Base-by-base conservation (phyloP, 1,140 invertebrate genomes). In the Pseudomyrmex dendroicus region DNA sequence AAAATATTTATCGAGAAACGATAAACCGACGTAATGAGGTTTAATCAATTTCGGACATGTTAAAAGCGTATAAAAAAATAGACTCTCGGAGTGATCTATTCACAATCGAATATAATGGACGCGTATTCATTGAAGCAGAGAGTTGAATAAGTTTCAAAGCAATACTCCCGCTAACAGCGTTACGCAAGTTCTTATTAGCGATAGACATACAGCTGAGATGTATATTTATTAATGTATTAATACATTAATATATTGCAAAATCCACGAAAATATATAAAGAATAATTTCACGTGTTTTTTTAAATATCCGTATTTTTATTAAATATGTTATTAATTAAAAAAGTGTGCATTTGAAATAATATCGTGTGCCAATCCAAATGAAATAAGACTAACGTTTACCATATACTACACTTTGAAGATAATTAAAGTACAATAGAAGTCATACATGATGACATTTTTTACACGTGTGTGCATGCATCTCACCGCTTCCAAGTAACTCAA, bases 141-240 rank as follows among this genome's bases (percentile, higher is more conserved):
- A 9, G 62, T 78, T 68, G 52, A 68, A 73, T 68, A 70, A 61
- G 25, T 35, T 35, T 35, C 35, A 35, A 35, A 35, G 5, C 35
- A 35, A 35, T 35, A 35, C 35, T 5, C 5, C 35, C 67, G 59
- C 25, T 54, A 83, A 83, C 59, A 68, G 68, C 52, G 48, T 35
- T 35, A 64, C 57, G 22, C 50, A 73, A 77, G 66, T 84, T 59
- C 62, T 83, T 44, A 67, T 86, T 86, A 77, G 77, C 78, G 20
- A 44, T 20, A 46, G 15, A 52, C 1, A 20, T 25, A 44, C 1
- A 50, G 5, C 22, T 35, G 35, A 35, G 35, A 9, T 13, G 50
- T 48, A 22, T 52, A 25, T 63, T 63, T 35, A 25, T 15, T n/a
- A 68, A 52, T 10, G 10, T 20, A 15, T 44, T 35, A 35, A 35